Percentiles rank a stretch among this genome's conserved stretches.
phyloP scores from a whole-genome alignment of 2,888 invertebrate genomes.

The Sipha maydis region DNA sequence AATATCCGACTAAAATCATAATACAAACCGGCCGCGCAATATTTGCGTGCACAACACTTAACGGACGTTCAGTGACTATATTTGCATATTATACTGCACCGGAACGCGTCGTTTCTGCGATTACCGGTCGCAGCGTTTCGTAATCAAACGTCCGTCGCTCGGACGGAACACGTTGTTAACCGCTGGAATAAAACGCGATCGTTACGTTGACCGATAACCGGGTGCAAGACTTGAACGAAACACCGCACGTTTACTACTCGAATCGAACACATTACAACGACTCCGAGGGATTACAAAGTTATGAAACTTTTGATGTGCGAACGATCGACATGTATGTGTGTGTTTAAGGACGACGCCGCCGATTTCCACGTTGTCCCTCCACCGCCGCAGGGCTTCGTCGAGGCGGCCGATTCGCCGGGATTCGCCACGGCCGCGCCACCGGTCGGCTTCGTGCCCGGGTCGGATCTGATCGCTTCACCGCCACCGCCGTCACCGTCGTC shows the following conservation, averaged over 20 bases:
- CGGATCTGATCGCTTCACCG: conserved; percentile 32
- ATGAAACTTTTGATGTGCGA: neutral
- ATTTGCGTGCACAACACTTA: too few relatives aligned
- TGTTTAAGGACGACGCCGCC: conserved; percentile 31
- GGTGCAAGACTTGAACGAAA: neutral
- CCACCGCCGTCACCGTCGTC: conserved; percentile 12
- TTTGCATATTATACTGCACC: too few relatives aligned
- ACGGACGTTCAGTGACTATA: too few relatives aligned
- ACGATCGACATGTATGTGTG: neutral
- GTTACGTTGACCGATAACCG: too few relatives aligned
- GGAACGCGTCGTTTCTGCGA: neutral
- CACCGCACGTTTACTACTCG: neutral
- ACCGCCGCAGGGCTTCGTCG: neutral
- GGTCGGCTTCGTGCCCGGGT: conserved; percentile 7
- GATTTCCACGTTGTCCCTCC: neutral
- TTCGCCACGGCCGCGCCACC: neutral
- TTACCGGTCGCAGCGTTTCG: neutral
- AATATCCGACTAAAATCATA: neutral
- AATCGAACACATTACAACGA: neutral
- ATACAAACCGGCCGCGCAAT: neutral
- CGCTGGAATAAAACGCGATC: too few relatives aligned
- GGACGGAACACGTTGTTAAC: too few relatives aligned
- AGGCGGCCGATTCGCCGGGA: neutral
- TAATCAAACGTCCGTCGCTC: too few relatives aligned
- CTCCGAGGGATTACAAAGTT: neutral